Percentiles rank a stretch among this genome's conserved stretches.
phyloP scores from a whole-genome alignment of 1,140 invertebrate genomes.

The Nymphalis io region DNA sequence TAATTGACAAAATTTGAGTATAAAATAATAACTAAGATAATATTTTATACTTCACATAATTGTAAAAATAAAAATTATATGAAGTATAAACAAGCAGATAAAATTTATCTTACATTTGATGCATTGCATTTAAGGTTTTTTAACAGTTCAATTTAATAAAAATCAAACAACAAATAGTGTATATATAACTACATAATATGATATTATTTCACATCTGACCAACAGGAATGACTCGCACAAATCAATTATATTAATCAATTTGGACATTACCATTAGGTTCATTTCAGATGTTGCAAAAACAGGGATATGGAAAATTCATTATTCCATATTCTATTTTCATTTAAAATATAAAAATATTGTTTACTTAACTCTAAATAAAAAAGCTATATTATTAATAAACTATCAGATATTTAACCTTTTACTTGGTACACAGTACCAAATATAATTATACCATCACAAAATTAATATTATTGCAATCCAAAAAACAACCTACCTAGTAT shows the following conservation, averaged over 20 bases:
- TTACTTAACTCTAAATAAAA: conserved; percentile 24
- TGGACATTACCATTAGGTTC: not conserved
- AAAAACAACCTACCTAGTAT: conserved; percentile 16
- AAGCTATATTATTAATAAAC: conserved; percentile 24
- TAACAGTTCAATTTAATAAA: conserved; percentile 77
- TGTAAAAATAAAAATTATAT: conserved; percentile 45
- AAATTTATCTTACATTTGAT: conserved; percentile 78
- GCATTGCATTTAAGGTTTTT: conserved; percentile 77
- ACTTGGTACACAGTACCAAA: conserved; percentile 69
- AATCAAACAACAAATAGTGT: conserved; percentile 75
- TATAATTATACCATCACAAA: conserved; percentile 54
- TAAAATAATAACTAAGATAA: conserved; percentile 20
- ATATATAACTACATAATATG: conserved; percentile 54
- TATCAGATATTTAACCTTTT: conserved; percentile 47
- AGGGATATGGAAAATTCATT: conserved; percentile 5
- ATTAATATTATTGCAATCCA: conserved; percentile 38
- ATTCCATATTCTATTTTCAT: conserved; percentile 1
- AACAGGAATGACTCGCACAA: conserved; percentile 22
- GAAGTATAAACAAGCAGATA: conserved; percentile 68
- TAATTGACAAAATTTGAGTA: conserved; percentile 54
- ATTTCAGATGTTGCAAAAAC: conserved; percentile 4
- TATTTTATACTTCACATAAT: conserved; percentile 56
- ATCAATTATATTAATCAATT: not conserved
- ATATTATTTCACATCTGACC: conserved; percentile 57
- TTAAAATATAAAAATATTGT: conserved; percentile 22